A percentile compares a stretch with the other conserved stretches of the same genome.
Conservation (phyloP, 2,888 invertebrate genomes). For the Eilema caniola region DNA sequence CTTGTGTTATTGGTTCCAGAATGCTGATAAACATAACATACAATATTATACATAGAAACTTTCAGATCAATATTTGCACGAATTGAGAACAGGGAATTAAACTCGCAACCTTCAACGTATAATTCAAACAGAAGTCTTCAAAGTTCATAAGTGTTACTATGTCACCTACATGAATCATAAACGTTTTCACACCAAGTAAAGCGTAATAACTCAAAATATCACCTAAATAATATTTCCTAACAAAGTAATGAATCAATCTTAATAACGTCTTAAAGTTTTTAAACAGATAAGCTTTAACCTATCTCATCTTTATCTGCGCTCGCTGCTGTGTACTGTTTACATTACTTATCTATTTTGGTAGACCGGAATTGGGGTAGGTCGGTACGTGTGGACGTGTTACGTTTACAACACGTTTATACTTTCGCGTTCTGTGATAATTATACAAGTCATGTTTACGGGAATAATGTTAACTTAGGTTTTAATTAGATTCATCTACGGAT, state of each 20-base stretch:
- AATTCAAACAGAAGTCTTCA: too few relatives aligned
- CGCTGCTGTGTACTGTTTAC: constrained; percentile 42
- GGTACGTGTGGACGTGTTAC: constrained; percentile 25
- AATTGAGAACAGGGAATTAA: too few relatives aligned
- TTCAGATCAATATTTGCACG: too few relatives aligned
- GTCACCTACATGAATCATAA: not conserved
- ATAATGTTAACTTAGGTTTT: not conserved
- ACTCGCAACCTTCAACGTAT: too few relatives aligned
- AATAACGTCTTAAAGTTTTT: constrained; percentile 1
- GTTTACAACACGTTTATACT: not conserved
- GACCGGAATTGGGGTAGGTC: constrained; percentile 57
- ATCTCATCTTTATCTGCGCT: constrained; percentile 13
- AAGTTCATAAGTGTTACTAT: not conserved
- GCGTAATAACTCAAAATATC: not conserved
- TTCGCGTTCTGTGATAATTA: not conserved
- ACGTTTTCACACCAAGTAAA: not conserved
- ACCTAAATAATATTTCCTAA: not conserved
- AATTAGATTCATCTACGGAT: too few relatives aligned
- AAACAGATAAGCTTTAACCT: constrained; percentile 24
- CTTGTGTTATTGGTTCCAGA: too few relatives aligned
- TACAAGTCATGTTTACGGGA: not conserved
- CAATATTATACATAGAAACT: too few relatives aligned
- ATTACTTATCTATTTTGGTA: constrained; percentile 53
- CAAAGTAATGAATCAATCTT: constrained; percentile 16
- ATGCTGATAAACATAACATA: too few relatives aligned